Evolutionary conservation across 2,888 invertebrate genomes (phyloP).

Genomic region (Amiota minor): DNA sequence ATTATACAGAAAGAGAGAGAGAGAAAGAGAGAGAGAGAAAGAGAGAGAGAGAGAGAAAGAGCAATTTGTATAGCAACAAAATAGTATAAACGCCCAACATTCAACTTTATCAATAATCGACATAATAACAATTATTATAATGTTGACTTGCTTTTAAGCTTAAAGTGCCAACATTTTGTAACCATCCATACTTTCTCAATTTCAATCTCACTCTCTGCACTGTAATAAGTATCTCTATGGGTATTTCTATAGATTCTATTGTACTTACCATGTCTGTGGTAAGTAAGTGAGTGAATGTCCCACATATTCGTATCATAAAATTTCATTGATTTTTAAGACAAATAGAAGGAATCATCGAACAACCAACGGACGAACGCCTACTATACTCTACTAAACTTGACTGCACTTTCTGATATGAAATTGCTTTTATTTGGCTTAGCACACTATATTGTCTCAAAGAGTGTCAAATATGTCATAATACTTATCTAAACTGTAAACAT

Average conservation of each 20-base stretch:
- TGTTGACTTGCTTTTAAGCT: slow-evolving; percentile 20
- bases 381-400: neutral
- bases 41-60: too few relatives aligned
- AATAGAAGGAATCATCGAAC: slow-evolving; percentile 13
- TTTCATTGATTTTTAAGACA: slow-evolving; percentile 63
- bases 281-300: neutral
- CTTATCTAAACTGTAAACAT: slow-evolving; percentile 63
- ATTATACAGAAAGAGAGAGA: too few relatives aligned
- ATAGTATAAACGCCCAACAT: slow-evolving; percentile 1
- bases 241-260: neutral
- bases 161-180: slow-evolving; percentile 10
- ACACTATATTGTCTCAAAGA: slow-evolving; percentile 47
- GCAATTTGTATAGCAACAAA: neutral
- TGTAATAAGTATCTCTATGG: neutral
- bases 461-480: slow-evolving; percentile 69
- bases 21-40: too few relatives aligned
- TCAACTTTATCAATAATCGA: slow-evolving; percentile 12
- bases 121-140: slow-evolving; percentile 19
- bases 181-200: neutral
- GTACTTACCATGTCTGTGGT: neutral
- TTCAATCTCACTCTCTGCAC: too few relatives aligned
- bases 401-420: slow-evolving; percentile 41
- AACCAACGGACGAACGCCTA: too few relatives aligned
- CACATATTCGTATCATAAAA: slow-evolving; percentile 53
- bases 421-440: slow-evolving; percentile 38